phyloP scores from a whole-genome alignment of 2,797 vertebrate species.

The Molossus alvarezi region DNA sequence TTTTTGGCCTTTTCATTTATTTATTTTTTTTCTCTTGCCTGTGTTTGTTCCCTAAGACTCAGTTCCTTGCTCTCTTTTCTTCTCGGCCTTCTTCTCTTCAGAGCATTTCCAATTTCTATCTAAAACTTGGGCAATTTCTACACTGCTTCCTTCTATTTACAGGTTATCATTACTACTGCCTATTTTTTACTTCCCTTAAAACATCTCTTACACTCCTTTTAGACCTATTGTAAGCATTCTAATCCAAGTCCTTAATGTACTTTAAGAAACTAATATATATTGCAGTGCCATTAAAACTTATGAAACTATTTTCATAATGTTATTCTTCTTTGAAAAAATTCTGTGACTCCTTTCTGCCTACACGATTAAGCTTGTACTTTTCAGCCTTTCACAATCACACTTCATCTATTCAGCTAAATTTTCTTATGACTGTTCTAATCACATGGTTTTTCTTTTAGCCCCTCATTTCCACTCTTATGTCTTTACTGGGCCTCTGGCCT shows the following conservation, averaged over 20 bases:
- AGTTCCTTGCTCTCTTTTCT: background rate
- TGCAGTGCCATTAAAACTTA: background rate
- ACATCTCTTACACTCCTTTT: conserved; percentile 1
- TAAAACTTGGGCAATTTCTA: background rate
- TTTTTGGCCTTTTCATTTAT: background rate
- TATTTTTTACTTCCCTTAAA: conserved; percentile 32
- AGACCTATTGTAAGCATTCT: background rate
- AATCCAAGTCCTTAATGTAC: background rate
- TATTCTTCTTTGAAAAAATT: conserved; percentile 25
- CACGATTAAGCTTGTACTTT: conserved; percentile 18
- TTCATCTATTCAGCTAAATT: background rate
- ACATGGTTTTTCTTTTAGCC: background rate
- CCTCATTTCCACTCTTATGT: background rate
- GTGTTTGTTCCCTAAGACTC: conserved; percentile 14
- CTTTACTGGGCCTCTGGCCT: background rate
- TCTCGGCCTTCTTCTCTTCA: conserved; percentile 22
- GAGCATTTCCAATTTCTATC: conserved; percentile 50
- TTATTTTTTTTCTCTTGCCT: background rate
- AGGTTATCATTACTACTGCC: background rate
- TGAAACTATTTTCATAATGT: background rate
- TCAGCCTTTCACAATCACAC: conserved; percentile 6
- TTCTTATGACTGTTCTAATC: conserved; percentile 12
- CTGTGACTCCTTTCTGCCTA: conserved; percentile 14
- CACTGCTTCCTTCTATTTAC: background rate
- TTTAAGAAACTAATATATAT: background rate